phyloP scores from a whole-genome alignment of 2,888 invertebrate species.

The Prosopocoilus inquinatus region DNA sequence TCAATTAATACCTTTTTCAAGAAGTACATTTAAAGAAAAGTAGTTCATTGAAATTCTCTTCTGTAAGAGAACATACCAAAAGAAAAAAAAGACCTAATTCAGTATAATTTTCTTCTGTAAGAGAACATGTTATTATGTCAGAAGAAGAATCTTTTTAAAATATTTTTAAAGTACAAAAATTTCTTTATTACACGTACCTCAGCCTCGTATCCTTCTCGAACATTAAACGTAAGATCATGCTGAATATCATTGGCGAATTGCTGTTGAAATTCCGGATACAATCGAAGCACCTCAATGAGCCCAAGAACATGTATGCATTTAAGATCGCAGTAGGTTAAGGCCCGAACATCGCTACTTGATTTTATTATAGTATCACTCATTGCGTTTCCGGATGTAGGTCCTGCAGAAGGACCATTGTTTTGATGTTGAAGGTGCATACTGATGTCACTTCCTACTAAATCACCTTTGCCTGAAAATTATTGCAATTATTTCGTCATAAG shows the following conservation, averaged over 20 bases:
- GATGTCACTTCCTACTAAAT: slow-evolving; percentile 91
- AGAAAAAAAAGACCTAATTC: no score
- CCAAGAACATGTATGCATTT: slow-evolving; percentile 92
- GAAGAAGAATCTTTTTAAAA: not conserved
- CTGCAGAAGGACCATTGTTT: slow-evolving; percentile 52
- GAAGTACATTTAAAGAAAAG: no score
- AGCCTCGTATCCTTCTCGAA: slow-evolving; percentile 89
- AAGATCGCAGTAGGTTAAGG: slow-evolving; percentile 93
- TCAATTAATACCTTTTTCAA: no score
- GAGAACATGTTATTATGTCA: no score
- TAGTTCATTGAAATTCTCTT: no score
- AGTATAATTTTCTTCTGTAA: no score
- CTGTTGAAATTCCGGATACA: slow-evolving; percentile 94
- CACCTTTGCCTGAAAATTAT: slow-evolving; percentile 78
- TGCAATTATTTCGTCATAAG: not conserved
- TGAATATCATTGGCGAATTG: slow-evolving; percentile 93
- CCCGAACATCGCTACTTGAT: slow-evolving; percentile 91
- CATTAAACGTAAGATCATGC: slow-evolving; percentile 91
- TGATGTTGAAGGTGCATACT: slow-evolving; percentile 72
- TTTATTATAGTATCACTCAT: slow-evolving; percentile 78
- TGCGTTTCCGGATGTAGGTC: slow-evolving; percentile 51
- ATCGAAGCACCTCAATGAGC: slow-evolving; percentile 79
- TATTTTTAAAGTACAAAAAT: not conserved
- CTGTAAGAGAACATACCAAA: no score
- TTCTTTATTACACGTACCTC: slow-evolving; percentile 56